A percentile compares a stretch with the other conserved stretches of the same genome.
These are phyloP conservation scores for Andrena trimmerana DNA, from an alignment of 2,888 invertebrate genomes.

Conservation along the genomic window DNA sequence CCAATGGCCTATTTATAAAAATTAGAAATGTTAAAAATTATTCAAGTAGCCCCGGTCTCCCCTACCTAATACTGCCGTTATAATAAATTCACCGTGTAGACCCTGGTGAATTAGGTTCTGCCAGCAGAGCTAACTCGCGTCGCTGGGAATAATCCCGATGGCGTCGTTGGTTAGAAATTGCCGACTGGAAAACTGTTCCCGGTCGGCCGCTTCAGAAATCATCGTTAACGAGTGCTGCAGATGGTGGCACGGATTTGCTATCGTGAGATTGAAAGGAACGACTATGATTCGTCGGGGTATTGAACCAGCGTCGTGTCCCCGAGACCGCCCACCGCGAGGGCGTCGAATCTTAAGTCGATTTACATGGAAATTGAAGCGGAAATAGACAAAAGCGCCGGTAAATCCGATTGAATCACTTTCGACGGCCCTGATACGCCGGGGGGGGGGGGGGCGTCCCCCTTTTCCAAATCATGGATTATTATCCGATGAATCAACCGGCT, in stretches of 20 bases:
- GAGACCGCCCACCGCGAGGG: conserved; percentile 42
- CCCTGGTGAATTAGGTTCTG: conserved; percentile 32
- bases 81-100: conserved; percentile 7
- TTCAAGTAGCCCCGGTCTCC: too few relatives aligned
- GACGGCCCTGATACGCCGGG: conserved; percentile 17
- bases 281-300: conserved; percentile 35
- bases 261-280: conserved; percentile 36
- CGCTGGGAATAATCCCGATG: conserved; percentile 55
- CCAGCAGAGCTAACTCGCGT: conserved; percentile 21
- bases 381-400: conserved; percentile 59
- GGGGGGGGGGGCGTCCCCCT: conserved; percentile 14
- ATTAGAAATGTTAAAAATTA: too few relatives aligned
- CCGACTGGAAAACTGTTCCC: conserved; percentile 51
- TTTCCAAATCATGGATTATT: conserved; percentile 43
- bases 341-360: conserved; percentile 62
- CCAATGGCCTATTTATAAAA: too few relatives aligned
- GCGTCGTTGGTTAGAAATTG: conserved; percentile 58
- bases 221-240: conserved; percentile 46
- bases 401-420: conserved; percentile 54
- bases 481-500: conserved; percentile 37
- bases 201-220: conserved; percentile 30
- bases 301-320: conserved; percentile 39
- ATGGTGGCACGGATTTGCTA: conserved; percentile 27
- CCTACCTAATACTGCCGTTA: neutral
- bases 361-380: conserved; percentile 65